Evolutionary conservation across 2,888 invertebrate genomes (phyloP).

Genomic region (Priocnemis perturbator): DNA sequence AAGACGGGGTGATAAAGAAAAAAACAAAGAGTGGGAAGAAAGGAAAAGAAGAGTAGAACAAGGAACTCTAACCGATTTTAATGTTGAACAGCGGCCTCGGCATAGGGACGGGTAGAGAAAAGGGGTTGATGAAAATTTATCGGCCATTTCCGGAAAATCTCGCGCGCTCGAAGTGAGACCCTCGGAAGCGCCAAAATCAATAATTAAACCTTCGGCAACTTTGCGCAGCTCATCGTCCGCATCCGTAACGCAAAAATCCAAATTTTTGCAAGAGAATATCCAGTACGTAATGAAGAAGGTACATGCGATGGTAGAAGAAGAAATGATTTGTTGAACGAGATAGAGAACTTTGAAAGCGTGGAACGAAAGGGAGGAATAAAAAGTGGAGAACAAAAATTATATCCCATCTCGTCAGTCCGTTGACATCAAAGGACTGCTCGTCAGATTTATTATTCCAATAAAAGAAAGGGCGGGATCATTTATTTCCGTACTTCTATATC

Average conservation of each 20-base stretch:
- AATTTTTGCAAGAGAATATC: background rate
- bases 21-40: slow-evolving; percentile 12
- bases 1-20: slow-evolving; percentile 12
- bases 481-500: too few relatives aligned
- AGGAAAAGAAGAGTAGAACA: slow-evolving; percentile 11
- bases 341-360: background rate
- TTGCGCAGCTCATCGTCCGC: background rate
- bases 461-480: background rate
- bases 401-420: background rate
- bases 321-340: too few relatives aligned
- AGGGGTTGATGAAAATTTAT: slow-evolving; percentile 23
- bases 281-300: background rate
- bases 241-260: background rate
- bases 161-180: background rate
- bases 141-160: background rate
- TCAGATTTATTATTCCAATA: background rate
- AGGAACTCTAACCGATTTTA: background rate
- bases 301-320: too few relatives aligned
- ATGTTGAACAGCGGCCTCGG: background rate
- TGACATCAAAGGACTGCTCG: background rate
- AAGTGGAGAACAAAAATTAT: background rate
- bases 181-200: background rate
- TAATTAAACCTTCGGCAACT: slow-evolving; percentile 1
- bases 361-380: background rate
- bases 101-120: background rate